Evolutionary conservation across 2,888 invertebrate species (phyloP).

Genomic region (Ypsolopha sequella): DNA sequence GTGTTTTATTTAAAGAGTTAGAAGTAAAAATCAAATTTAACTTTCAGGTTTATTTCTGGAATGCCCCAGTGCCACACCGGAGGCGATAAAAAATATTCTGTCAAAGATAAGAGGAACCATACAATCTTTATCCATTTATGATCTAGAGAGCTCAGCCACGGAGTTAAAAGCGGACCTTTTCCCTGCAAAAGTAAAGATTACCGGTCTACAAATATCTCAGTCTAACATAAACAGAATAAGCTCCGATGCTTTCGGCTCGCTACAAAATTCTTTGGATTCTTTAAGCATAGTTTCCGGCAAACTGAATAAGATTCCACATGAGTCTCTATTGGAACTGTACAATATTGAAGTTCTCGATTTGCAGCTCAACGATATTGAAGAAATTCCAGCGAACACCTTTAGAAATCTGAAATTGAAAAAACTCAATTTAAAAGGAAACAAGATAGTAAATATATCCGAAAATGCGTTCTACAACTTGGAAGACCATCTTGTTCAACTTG

Average conservation of each 20-base stretch:
- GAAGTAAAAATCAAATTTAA: not conserved
- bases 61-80: slow-evolving; percentile 86
- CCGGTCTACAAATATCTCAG: slow-evolving; percentile 83
- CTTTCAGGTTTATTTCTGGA: slow-evolving; percentile 84
- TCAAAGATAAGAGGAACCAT: slow-evolving; percentile 77
- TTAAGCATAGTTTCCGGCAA: slow-evolving; percentile 83
- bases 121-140: slow-evolving; percentile 90
- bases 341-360: slow-evolving; percentile 83
- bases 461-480: slow-evolving; percentile 86
- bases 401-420: slow-evolving; percentile 84
- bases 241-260: slow-evolving; percentile 76
- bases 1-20: not conserved
- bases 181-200: slow-evolving; percentile 76
- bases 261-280: slow-evolving; percentile 79
- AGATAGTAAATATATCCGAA: slow-evolving; percentile 83
- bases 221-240: slow-evolving; percentile 78
- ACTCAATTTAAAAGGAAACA: slow-evolving; percentile 87
- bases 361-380: slow-evolving; percentile 87
- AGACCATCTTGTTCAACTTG: slow-evolving; percentile 82
- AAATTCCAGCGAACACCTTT: slow-evolving; percentile 87
- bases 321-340: slow-evolving; percentile 77
- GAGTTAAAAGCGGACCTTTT: slow-evolving; percentile 82
- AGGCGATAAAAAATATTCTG: slow-evolving; percentile 79
- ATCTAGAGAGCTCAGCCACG: slow-evolving; percentile 85
- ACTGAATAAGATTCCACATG: slow-evolving; percentile 80